Evolutionary conservation across 1,140 invertebrate species (phyloP), one percentile per base, ranked within the genome.

Genomic region (Bombus turneri): DNA sequence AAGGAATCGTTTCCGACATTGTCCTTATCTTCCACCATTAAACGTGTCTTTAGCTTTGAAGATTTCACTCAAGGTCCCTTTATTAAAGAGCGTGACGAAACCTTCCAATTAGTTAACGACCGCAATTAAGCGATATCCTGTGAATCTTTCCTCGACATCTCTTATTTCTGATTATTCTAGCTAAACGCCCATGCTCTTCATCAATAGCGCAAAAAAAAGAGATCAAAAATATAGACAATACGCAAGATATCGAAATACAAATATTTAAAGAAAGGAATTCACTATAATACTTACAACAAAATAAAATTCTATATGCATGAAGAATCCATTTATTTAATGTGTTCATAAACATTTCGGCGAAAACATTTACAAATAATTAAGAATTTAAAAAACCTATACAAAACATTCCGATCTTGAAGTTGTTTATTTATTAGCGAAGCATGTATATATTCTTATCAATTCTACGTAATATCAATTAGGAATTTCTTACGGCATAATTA

Each of bases 41-140:
- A 78, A 83, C 71, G 82, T 71, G n/a, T 22, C 37, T 69, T 34
- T 12, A 39, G 31, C 82, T 78, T 78, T 71, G 43, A 78, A 69
- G 75, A 66, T 37, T 34, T 9, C 12, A 25, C n/a, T 71, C 64
- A 78, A 78, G 64, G 74, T 59, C 13, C 25, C 25, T 78, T 83
- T 83, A 69, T 83, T 83, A 69, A 69, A 64, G 47, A 71, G 69
- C 74, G 37, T 78, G 75, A 59, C 47, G 74, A 83, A 78, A 78
- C 6, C 5, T 53, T 8, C 47, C 47, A 53, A 53, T 53, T 22
- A 53, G 47, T 22, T 1, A 5, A 47, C 47, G 15, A 6, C 76
- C 1, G 62, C 59, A 83, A 68, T 83, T 83, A 83, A 68, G 9
- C 73, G 73, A 72, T 81, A 85, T 64, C 68, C 41, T 10, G n/a